phyloP scores from a whole-genome alignment of 1,140 invertebrate genomes.

The Cephus cinctus region DNA sequence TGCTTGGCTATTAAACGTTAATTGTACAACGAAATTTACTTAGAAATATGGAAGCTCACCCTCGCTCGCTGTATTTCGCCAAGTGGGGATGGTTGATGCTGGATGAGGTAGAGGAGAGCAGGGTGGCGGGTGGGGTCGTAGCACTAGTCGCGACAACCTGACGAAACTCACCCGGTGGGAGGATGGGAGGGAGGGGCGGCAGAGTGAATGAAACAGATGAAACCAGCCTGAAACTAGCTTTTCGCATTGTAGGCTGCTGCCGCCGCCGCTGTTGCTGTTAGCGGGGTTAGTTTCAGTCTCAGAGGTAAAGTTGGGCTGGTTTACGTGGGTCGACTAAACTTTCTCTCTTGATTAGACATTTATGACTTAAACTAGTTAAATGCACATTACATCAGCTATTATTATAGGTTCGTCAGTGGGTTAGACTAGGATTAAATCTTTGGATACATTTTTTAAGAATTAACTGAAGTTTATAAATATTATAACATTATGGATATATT shows the following conservation, averaged over 20 bases:
- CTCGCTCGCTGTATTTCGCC: no score
- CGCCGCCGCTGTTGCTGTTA: no score
- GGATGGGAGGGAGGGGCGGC: not conserved
- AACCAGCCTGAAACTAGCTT: not conserved
- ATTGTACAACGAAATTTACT: slow-evolving; percentile 26
- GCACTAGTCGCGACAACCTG: not conserved
- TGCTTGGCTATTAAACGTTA: slow-evolving; percentile 8
- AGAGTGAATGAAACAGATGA: not conserved
- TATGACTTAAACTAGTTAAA: slow-evolving; percentile 24
- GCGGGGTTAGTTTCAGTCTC: no score
- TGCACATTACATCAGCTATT: slow-evolving; percentile 18
- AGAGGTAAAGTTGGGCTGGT: no score
- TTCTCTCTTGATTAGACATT: slow-evolving; percentile 28
- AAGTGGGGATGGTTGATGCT: no score
- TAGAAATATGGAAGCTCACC: slow-evolving; percentile 20
- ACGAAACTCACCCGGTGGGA: not conserved
- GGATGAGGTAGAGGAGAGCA: no score
- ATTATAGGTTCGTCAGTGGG: slow-evolving; percentile 18
- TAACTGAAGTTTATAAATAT: no score
- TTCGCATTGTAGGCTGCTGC: not conserved
- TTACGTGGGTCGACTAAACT: slow-evolving; percentile 5
- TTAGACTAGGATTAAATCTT: no score
- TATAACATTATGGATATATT: no score
- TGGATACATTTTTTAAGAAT: no score
- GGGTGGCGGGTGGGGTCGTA: no score